Evolutionary conservation across 2,113 vertebrate species (phyloP), one percentile per base, ranked within the genome.

Genomic region (Gallinago paraguaiae): DNA sequence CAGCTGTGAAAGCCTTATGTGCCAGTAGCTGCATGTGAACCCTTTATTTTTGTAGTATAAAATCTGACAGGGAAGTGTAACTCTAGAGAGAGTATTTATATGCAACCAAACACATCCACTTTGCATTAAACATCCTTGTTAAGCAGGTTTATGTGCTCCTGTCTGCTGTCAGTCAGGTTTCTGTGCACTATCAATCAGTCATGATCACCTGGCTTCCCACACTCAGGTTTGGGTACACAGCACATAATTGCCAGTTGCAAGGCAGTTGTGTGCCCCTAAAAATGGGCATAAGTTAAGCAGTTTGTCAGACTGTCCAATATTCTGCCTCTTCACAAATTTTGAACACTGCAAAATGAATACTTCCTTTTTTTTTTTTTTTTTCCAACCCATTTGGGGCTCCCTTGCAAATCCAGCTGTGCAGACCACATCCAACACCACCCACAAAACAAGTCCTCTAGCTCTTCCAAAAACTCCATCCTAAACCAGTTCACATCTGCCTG

Each of bases 1-100:
- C 95, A 96, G 91, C 91, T 95, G 91, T 92, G 88, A 94, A 85
- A 82, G 27, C 86, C 88, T 97, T 95, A 95, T 95, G 92, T 89
- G 89, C 91, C 86, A 88, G 77, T 94, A 92, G 69, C 81, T 92
- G 80, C 60, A 89, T 83, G 48, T 91, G 83, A 96, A 95, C 72
- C 64, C 56, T 95, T 96, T 92, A 82, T 89, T 92, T 92, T 71
- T 89, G 53, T 79, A 48, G 91, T 65, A 95, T 86, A 92, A 95
- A 95, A 95, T 67, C 60, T 95, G 96, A 86, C 96, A 93, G 83
- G 48, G 75, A 86, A 93, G 51, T 60, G 41, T 87, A 92, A 88
- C 69, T 92, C 74, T 91, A 68, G 72, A 86, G 48, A 91, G 72
- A 82, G 30, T 56, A 87, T 95, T 93, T 93, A 75, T 86, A 91